Conservation (phyloP, 37 sponge, comb jelly and placozoan species). For the Axinella damicornis region DNA sequence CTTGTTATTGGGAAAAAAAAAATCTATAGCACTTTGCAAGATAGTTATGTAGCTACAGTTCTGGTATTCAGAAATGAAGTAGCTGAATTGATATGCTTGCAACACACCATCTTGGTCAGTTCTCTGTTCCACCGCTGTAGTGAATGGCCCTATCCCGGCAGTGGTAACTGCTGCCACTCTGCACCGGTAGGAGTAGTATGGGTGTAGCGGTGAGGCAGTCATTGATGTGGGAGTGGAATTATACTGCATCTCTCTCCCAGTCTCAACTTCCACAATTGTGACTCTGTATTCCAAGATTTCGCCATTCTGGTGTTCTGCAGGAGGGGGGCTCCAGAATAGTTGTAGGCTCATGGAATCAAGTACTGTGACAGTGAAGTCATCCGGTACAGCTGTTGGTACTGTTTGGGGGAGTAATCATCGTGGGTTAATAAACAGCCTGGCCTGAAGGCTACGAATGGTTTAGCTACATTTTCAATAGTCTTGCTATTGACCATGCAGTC, state of each 20-base stretch:
- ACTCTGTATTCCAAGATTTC: slow-evolving; percentile 10
- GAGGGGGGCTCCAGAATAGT: slow-evolving; percentile 18
- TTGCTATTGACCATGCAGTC: no score
- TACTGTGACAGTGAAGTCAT: background rate
- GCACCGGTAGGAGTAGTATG: slow-evolving; percentile 44
- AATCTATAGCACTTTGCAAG: no score
- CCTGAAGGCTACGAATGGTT: no score
- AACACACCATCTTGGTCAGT: slow-evolving; percentile 32
- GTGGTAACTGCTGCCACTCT: slow-evolving; percentile 39
- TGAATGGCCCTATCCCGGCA: slow-evolving; percentile 40
- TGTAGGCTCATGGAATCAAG: background rate
- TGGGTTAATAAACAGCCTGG: no score
- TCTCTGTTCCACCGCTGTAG: background rate
- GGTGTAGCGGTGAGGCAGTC: slow-evolving; percentile 14
- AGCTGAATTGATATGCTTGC: no score
- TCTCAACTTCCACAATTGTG: slow-evolving; percentile 15
- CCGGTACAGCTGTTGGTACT: slow-evolving; percentile 29
- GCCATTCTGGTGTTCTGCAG: slow-evolving; percentile 30
- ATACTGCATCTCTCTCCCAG: background rate
- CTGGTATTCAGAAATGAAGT: no score
- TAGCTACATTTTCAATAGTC: no score
- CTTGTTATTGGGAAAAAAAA: no score
- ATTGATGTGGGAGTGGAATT: no score
- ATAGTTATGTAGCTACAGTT: no score
- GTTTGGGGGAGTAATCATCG: slow-evolving; percentile 3